Conservation (phyloP, 2,797 vertebrate species). For the Sebastes dallii region DNA sequence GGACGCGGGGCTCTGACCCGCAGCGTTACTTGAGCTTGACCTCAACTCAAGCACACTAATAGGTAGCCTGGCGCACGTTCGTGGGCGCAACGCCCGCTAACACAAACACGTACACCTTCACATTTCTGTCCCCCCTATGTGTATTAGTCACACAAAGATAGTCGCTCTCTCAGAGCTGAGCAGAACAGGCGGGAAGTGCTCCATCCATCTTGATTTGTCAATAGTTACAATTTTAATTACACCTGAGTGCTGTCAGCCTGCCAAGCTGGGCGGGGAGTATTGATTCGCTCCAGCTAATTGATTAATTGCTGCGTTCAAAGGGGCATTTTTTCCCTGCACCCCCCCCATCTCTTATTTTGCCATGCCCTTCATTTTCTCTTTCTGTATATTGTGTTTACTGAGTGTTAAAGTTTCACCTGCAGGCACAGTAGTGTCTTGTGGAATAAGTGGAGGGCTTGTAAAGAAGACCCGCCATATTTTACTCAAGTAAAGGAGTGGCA, state of each 20-base stretch:
- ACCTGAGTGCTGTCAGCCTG: conserved; percentile 83
- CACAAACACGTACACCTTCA: background rate
- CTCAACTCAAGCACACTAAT: conserved; percentile 24
- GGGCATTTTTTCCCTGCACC: conserved; percentile 28
- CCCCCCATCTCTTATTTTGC: conserved; percentile 40
- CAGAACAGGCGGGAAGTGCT: conserved; percentile 54
- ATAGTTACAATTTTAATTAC: conserved; percentile 87
- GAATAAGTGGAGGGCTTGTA: conserved; percentile 18
- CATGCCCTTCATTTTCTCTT: conserved; percentile 16
- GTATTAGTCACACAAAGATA: conserved; percentile 31
- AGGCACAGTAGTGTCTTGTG: background rate
- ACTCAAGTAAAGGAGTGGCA: conserved; percentile 25
- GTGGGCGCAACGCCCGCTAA: background rate
- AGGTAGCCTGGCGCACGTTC: background rate
- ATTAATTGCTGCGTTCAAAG: conserved; percentile 80
- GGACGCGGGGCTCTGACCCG: conserved; percentile 49
- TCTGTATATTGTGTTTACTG: conserved; percentile 18
- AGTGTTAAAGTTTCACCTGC: conserved; percentile 23
- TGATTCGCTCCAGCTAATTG: conserved; percentile 80
- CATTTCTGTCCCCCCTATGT: background rate
- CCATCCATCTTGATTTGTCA: conserved; percentile 84
- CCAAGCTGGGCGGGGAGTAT: conserved; percentile 73
- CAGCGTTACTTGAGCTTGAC: conserved; percentile 36
- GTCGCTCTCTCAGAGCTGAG: conserved; percentile 50
- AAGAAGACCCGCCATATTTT: conserved; percentile 33